Percentiles rank a stretch among this genome's conserved stretches.
These are phyloP conservation scores for Molossus molossus DNA, from an alignment of 2,797 vertebrate genomes.

Conservation along the genomic window DNA sequence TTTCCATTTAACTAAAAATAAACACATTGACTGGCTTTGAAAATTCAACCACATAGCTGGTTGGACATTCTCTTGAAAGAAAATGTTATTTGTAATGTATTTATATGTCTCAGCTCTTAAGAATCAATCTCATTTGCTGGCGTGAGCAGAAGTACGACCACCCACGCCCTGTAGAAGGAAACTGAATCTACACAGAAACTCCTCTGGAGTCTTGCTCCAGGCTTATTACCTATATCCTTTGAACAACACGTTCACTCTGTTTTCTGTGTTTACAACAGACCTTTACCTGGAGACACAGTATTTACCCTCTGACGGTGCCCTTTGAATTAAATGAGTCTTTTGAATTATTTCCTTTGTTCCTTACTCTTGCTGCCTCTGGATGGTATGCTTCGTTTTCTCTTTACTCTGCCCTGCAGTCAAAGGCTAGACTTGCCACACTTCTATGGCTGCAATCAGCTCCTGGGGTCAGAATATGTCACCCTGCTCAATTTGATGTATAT, in stretches of 20 bases:
- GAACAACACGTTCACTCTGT: not conserved
- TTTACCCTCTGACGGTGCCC: not conserved
- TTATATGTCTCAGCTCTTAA: not conserved
- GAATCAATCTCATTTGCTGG: not conserved
- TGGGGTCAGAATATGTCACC: not conserved
- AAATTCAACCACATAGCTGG: not conserved
- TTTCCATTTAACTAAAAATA: constrained; percentile 64
- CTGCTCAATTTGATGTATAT: not conserved
- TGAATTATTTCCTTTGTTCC: not conserved
- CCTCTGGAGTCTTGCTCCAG: not conserved
- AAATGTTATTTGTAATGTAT: not conserved
- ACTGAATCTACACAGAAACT: not conserved
- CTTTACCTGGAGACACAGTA: not conserved
- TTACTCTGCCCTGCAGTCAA: not conserved
- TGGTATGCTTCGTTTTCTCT: not conserved
- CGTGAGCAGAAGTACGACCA: not conserved
- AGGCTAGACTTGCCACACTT: not conserved
- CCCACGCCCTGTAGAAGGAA: not conserved
- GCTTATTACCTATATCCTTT: not conserved
- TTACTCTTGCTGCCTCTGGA: not conserved
- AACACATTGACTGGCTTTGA: not conserved
- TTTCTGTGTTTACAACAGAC: not conserved
- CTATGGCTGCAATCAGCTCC: not conserved
- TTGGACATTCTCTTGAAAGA: not conserved
- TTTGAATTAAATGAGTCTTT: not conserved